These are phyloP conservation scores for Lanius ludovicianus DNA, from an alignment of 2,113 vertebrate species.

Conservation along the genomic window DNA sequence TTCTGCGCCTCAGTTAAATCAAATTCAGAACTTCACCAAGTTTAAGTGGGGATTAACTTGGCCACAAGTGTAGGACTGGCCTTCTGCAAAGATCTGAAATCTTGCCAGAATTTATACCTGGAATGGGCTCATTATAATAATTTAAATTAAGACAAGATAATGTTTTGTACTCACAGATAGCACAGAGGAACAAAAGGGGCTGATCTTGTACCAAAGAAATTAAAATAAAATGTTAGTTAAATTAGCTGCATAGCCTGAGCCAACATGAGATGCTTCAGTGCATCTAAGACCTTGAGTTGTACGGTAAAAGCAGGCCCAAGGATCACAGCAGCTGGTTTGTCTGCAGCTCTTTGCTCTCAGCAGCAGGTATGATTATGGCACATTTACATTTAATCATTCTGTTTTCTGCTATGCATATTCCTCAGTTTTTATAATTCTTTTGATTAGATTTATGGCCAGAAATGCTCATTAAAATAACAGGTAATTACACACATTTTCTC, in stretches of 20 bases:
- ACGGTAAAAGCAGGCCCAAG: not conserved
- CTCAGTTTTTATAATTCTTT: not conserved
- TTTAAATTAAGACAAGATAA: not conserved
- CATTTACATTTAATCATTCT: not conserved
- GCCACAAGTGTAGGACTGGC: not conserved
- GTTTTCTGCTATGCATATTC: not conserved
- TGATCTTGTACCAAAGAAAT: not conserved
- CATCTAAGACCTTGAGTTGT: not conserved
- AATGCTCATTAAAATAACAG: not conserved
- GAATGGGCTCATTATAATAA: not conserved
- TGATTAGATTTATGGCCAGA: not conserved
- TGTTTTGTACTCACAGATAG: not conserved
- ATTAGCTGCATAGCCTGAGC: not conserved
- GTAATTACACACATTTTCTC: not conserved
- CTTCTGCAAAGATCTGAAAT: not conserved
- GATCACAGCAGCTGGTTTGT: not conserved
- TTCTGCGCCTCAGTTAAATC: not conserved
- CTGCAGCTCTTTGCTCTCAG: not conserved
- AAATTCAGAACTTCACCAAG: not conserved
- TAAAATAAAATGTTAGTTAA: not conserved
- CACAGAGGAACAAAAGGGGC: not conserved
- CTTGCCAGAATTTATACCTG: not conserved
- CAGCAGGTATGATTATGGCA: not conserved
- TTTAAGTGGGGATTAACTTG: not conserved
- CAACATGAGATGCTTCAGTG: not conserved